These are phyloP conservation scores for Stylophora pistillata DNA, from an alignment of 64 coral and sea anemone genomes.

Conservation along the genomic window DNA sequence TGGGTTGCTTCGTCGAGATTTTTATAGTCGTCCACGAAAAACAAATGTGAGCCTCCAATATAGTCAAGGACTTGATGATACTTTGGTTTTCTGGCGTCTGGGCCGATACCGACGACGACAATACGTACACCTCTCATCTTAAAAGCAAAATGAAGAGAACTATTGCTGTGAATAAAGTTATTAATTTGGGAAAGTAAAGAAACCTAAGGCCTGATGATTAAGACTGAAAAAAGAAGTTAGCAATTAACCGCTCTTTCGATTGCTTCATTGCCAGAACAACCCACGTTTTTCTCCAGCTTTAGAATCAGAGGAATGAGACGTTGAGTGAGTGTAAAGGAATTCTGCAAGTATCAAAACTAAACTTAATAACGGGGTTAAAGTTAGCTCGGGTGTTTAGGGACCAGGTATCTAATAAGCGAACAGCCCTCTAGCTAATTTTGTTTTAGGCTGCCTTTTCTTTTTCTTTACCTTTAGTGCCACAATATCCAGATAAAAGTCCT, in stretches of 20 bases:
- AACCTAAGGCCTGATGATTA: neutral
- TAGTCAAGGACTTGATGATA: neutral
- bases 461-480: neutral
- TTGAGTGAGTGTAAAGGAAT: too few species aligned
- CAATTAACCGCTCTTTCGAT: too few species aligned
- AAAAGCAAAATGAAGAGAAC: neutral
- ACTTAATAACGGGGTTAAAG: too few species aligned
- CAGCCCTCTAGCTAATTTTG: too few species aligned
- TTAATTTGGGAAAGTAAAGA: neutral
- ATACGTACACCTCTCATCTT: neutral
- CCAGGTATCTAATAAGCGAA: too few species aligned
- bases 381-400: too few species aligned
- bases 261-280: too few species aligned
- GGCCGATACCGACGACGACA: neutral
- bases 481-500: neutral
- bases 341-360: too few species aligned
- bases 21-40: neutral
- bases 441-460: too few species aligned
- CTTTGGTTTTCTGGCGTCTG: neutral
- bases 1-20: neutral
- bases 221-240: neutral
- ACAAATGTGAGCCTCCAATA: neutral
- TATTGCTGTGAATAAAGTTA: neutral
- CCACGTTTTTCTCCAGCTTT: too few species aligned
- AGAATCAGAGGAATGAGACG: too few species aligned